Evolutionary conservation across 2,888 invertebrate species (phyloP).

Genomic region (Ethmia dodecea): DNA sequence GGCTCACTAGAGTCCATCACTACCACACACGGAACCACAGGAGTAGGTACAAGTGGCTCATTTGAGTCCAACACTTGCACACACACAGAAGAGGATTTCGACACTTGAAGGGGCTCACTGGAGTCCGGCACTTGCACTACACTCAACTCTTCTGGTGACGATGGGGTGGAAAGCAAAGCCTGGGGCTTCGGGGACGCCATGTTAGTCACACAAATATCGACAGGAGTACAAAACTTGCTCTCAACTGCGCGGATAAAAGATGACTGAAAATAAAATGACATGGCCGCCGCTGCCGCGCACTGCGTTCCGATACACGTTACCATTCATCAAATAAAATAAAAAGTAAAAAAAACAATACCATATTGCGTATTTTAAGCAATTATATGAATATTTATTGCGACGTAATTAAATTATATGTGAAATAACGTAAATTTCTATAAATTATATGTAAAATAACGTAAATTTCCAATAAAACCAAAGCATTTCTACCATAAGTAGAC

Average conservation of each 20-base stretch:
- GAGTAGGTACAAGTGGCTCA: conserved; percentile 8
- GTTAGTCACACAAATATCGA: conserved; percentile 6
- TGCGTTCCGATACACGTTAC: no score
- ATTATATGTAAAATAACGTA: no score
- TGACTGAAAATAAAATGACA: no score
- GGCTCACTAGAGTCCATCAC: background rate
- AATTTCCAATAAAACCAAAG: no score
- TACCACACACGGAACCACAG: background rate
- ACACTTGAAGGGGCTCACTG: conserved; percentile 7
- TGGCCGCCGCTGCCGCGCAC: no score
- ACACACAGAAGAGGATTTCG: conserved; percentile 5
- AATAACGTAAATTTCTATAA: no score
- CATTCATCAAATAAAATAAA: no score
- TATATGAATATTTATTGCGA: no score
- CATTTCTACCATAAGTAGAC: no score
- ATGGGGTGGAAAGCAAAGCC: conserved; percentile 4
- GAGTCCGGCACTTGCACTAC: background rate
- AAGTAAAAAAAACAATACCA: no score
- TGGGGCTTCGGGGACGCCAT: conserved; percentile 9
- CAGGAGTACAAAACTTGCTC: conserved; percentile 1
- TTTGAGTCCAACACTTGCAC: conserved; percentile 8
- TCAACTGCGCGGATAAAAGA: conserved; percentile 4
- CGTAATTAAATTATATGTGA: no score
- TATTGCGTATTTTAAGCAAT: no score
- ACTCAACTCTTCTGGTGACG: conserved; percentile 2